Conservation (phyloP, 2,888 invertebrate genomes). For the Doris montereyensis region DNA sequence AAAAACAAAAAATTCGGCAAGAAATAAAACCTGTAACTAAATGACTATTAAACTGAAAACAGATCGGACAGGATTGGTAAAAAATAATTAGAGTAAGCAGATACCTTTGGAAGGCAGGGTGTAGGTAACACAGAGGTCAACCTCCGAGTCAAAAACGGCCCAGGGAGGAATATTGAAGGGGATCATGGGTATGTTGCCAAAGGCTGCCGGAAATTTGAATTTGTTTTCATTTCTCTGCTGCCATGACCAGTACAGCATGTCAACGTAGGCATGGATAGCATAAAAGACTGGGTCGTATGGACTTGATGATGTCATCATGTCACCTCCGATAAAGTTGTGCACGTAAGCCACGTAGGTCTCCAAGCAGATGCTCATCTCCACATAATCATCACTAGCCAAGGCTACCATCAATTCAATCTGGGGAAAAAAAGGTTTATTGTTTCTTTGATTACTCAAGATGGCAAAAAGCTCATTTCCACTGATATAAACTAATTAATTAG, state of each 20-base stretch:
- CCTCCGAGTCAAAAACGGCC: constrained; percentile 57
- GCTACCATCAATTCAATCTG: constrained; percentile 61
- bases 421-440: too few species aligned
- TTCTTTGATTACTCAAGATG: too few species aligned
- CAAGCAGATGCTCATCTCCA: constrained; percentile 62
- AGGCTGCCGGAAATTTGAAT: constrained; percentile 61
- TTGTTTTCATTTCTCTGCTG: constrained; percentile 60
- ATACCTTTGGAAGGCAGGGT: constrained; percentile 54
- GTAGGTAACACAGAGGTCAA: constrained; percentile 62
- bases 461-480: too few species aligned
- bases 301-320: constrained; percentile 61
- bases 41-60: too few species aligned
- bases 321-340: constrained; percentile 65
- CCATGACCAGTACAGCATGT: constrained; percentile 67
- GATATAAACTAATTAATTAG: too few species aligned
- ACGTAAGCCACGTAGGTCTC: constrained; percentile 62
- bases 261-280: constrained; percentile 62
- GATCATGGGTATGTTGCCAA: constrained; percentile 63
- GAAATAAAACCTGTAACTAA: too few species aligned
- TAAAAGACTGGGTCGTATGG: constrained; percentile 67
- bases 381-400: constrained; percentile 59
- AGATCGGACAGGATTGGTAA: not conserved
- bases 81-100: not conserved
- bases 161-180: constrained; percentile 63
- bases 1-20: too few species aligned